Conservation (phyloP, 1,140 invertebrate genomes). For the Xylocopa sonorina region DNA sequence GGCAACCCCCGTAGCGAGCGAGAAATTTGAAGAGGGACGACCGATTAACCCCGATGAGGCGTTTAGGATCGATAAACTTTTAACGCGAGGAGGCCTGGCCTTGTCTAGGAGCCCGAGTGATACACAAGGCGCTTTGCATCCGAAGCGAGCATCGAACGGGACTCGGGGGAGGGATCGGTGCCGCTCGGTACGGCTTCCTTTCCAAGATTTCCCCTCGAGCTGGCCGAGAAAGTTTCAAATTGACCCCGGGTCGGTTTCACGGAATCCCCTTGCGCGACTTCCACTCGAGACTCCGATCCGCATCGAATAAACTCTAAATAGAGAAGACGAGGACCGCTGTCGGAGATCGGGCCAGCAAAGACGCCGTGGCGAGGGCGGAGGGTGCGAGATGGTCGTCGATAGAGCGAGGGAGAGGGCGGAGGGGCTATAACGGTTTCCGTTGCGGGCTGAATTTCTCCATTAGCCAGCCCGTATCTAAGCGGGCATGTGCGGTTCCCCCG, state of each 20-base stretch:
- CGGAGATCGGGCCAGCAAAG: constrained; percentile 38
- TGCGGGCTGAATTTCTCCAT: constrained; percentile 71
- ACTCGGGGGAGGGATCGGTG: constrained; percentile 18
- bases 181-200: constrained; percentile 32
- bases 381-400: not conserved
- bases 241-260: constrained; percentile 53
- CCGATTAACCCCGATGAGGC: not conserved
- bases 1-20: too few species aligned
- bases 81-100: not conserved
- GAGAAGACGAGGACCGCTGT: constrained; percentile 52
- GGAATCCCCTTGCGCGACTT: constrained; percentile 24
- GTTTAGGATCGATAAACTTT: constrained; percentile 3
- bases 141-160: constrained; percentile 13
- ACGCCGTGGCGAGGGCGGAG: not conserved
- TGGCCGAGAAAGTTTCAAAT: constrained; percentile 61
- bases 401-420: not conserved
- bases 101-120: constrained; percentile 23
- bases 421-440: constrained; percentile 65
- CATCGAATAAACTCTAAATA: constrained; percentile 68
- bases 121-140: constrained; percentile 11
- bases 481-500: constrained; percentile 2
- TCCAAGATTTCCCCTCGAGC: constrained; percentile 57
- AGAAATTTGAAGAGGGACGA: not conserved
- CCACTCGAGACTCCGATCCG: constrained; percentile 57
- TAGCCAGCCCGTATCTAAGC: constrained; percentile 60